Evolutionary conservation across 2,797 vertebrate species (phyloP).

Genomic region (Mico argentatus): DNA sequence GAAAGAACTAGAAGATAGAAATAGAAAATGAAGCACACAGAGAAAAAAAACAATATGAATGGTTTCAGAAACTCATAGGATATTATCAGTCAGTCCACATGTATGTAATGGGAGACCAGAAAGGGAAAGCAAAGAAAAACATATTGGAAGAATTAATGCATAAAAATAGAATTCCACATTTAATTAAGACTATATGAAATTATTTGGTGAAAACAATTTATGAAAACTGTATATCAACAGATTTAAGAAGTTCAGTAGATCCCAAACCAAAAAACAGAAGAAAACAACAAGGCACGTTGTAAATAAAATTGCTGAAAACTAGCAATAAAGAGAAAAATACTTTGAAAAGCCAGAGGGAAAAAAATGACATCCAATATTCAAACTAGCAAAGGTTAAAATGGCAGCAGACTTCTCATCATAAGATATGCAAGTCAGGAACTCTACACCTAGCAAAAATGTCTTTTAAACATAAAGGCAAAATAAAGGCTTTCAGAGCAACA

Average conservation of each 20-base stretch:
- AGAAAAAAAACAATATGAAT: not conserved
- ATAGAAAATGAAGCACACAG: not conserved
- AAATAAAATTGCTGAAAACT: not conserved
- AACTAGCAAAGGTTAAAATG: not conserved
- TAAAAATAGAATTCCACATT: not conserved
- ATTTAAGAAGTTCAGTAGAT: not conserved
- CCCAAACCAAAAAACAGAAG: not conserved
- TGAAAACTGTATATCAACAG: not conserved
- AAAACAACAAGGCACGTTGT: not conserved
- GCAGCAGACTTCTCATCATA: not conserved
- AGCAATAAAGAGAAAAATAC: not conserved
- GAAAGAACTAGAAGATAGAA: not conserved
- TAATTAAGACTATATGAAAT: not conserved
- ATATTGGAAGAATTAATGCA: not conserved
- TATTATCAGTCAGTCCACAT: not conserved
- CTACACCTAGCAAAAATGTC: not conserved
- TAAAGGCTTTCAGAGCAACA: not conserved
- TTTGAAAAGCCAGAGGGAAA: not conserved
- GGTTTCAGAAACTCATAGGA: not conserved
- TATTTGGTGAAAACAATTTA: not conserved
- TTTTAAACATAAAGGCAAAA: constrained; percentile 2
- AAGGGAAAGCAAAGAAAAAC: not conserved
- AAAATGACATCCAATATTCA: not conserved
- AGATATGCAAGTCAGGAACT: not conserved
- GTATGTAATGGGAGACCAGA: not conserved